phyloP scores from a whole-genome alignment of 2,113 vertebrate species.

The Halcyon senegalensis region DNA sequence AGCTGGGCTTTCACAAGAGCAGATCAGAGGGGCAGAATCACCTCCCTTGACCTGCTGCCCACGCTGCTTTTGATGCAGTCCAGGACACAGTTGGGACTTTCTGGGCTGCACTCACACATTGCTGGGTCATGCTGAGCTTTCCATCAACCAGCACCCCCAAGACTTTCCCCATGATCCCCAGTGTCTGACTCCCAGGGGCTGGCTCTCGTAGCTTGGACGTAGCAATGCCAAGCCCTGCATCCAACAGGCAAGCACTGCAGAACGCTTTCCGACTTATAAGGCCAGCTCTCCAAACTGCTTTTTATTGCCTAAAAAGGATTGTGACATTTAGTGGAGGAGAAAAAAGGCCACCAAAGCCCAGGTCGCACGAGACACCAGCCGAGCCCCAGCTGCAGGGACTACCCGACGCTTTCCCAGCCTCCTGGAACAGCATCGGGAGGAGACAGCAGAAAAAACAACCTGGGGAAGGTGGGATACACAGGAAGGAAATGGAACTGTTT shows the following conservation, averaged over 20 bases:
- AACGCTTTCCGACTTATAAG: not conserved
- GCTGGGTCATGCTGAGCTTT: too few species aligned
- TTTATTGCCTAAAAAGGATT: not conserved
- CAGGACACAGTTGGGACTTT: too few species aligned
- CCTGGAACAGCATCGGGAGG: not conserved
- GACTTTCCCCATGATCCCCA: not conserved
- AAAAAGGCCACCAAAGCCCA: not conserved
- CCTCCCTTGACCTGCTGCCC: too few species aligned
- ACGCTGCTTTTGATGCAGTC: too few species aligned
- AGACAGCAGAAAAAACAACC: rapidly evolving
- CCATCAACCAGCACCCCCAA: too few species aligned
- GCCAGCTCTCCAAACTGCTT: not conserved
- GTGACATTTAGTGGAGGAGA: not conserved
- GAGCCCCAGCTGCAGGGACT: not conserved
- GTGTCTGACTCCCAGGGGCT: rapidly evolving
- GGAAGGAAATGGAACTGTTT: not conserved
- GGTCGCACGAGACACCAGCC: rapidly evolving
- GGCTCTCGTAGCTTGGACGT: not conserved
- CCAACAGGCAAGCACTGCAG: not conserved
- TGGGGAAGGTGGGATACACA: not conserved
- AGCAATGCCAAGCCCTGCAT: not conserved
- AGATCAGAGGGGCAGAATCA: too few species aligned
- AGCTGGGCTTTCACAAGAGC: too few species aligned
- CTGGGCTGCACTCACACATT: too few species aligned
- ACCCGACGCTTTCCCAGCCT: not conserved